A percentile compares a stretch with the other conserved stretches of the same genome.
Evolutionary conservation across 92 coral and sea anemone genomes (phyloP).

Genomic region (Epizoanthus rinbou): DNA sequence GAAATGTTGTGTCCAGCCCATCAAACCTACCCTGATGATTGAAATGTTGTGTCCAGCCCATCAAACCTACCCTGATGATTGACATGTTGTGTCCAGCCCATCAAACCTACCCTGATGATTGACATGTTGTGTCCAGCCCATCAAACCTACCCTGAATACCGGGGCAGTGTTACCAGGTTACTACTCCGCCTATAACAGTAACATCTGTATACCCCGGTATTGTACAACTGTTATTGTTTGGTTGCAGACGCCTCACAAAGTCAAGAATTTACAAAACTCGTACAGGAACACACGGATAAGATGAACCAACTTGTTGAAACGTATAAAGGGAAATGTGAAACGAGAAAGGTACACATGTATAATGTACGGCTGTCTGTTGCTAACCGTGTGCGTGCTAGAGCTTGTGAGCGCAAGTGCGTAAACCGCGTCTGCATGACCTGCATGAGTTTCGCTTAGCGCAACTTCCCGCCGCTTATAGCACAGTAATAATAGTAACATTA

Average conservation of each 20-base stretch:
- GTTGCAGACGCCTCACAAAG: conserved; percentile 58
- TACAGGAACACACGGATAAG: conserved; percentile 53
- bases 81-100: too few species aligned
- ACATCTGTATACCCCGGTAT: neutral
- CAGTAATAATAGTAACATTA: too few species aligned
- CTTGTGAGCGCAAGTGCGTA: neutral
- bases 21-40: too few species aligned
- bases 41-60: neutral
- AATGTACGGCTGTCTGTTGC: neutral
- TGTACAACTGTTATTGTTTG: neutral
- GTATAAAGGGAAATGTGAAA: conserved; percentile 61
- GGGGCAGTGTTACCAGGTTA: neutral
- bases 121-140: too few species aligned
- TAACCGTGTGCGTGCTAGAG: too few species aligned
- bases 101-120: too few species aligned
- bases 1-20: too few species aligned
- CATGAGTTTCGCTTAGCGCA: too few species aligned
- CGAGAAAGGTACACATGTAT: conserved; percentile 45
- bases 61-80: too few species aligned
- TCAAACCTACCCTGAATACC: too few species aligned
- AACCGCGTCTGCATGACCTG: neutral
- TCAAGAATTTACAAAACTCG: conserved; percentile 59
- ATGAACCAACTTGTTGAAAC: conserved; percentile 58
- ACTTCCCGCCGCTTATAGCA: too few species aligned
- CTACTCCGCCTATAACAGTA: neutral